phyloP scores from a whole-genome alignment of 2,888 invertebrate genomes.

The Pasiphila rectangulata region DNA sequence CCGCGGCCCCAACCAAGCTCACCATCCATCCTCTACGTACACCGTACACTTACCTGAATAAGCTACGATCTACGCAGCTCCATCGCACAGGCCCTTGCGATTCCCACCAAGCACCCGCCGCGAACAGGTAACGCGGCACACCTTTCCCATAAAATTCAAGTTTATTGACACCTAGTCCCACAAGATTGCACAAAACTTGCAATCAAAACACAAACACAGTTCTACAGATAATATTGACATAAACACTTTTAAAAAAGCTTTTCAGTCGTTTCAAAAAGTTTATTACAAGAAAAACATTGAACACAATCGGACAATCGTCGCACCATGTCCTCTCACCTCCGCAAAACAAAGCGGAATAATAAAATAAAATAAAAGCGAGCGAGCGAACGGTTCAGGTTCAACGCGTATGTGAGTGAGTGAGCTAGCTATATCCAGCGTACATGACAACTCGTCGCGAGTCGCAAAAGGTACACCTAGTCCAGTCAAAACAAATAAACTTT shows the following conservation, averaged over 20 bases:
- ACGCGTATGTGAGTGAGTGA: conserved; percentile 33
- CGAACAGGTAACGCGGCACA: conserved; percentile 78
- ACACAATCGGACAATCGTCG: conserved; percentile 51
- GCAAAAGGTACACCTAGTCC: too few relatives aligned
- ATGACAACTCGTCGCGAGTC: conserved; percentile 55
- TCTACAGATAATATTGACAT: conserved; percentile 35
- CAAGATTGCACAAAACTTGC: conserved; percentile 68
- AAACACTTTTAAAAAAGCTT: conserved; percentile 36
- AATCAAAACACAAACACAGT: conserved; percentile 59
- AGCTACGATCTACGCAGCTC: conserved; percentile 57
- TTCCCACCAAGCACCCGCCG: conserved; percentile 58
- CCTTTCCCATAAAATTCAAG: conserved; percentile 77
- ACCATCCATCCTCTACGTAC: conserved; percentile 24
- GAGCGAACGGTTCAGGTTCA: conserved; percentile 12
- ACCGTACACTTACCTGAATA: conserved; percentile 57
- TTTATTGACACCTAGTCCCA: conserved; percentile 79
- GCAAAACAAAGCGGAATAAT: conserved; percentile 82
- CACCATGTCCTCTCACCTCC: conserved; percentile 71
- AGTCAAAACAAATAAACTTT: conserved; percentile 48
- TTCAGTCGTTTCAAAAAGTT: conserved; percentile 58
- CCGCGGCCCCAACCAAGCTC: conserved; percentile 49
- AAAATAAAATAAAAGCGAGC: conserved; percentile 45
- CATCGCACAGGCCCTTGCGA: conserved; percentile 39
- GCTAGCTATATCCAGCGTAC: conserved; percentile 21
- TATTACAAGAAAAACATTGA: conserved; percentile 68